Percentiles rank a stretch among this genome's conserved stretches.
Conservation (phyloP, 2,113 vertebrate species). For the Strigops habroptila region DNA sequence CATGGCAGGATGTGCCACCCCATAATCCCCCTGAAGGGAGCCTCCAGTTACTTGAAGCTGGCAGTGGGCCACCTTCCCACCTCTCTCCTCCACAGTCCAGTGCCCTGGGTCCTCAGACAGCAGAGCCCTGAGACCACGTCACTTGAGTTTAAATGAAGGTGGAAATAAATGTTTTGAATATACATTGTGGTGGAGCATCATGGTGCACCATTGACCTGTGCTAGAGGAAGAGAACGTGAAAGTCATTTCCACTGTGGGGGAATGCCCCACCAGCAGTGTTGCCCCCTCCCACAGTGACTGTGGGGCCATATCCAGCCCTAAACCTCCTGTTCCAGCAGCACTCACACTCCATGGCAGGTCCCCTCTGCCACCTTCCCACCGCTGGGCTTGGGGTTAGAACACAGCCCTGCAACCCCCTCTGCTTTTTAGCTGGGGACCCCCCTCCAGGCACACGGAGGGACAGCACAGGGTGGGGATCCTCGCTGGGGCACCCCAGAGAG, state of each 20-base stretch:
- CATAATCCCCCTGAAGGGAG: background rate
- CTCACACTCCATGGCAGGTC: background rate
- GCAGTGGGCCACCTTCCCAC: background rate
- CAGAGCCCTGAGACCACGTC: background rate
- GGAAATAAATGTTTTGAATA: background rate
- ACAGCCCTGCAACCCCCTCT: background rate
- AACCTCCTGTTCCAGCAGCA: background rate
- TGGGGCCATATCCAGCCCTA: background rate
- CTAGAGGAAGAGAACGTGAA: background rate
- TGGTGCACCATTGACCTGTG: background rate
- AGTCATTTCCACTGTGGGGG: background rate
- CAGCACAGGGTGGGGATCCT: background rate
- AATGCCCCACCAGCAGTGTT: background rate
- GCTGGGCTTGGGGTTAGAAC: background rate
- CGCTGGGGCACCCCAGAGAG: fast-evolving
- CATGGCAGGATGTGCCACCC: background rate
- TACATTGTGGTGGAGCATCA: background rate
- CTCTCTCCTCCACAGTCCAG: fast-evolving
- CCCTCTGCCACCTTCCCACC: background rate
- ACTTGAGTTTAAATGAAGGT: background rate
- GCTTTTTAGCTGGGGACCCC: background rate
- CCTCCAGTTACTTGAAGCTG: background rate
- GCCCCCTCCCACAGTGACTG: background rate
- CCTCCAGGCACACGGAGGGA: background rate
- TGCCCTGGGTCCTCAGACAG: background rate